Percentiles rank a stretch among this genome's conserved stretches.
Conservation (phyloP, 2,797 vertebrate genomes). For the Acrossocheilus fasciatus region DNA sequence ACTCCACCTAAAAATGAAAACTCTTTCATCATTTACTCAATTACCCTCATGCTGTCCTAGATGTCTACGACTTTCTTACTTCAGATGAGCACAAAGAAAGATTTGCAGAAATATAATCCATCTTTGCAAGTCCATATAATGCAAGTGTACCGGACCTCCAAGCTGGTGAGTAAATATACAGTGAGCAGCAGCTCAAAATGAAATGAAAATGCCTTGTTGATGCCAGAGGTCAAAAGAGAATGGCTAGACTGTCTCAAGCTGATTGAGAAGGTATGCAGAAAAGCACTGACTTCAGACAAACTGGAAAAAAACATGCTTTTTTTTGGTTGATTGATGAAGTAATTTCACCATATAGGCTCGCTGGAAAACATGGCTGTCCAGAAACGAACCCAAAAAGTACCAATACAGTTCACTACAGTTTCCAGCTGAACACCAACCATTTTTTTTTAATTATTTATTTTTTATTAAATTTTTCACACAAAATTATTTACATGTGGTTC, state of each 20-base stretch:
- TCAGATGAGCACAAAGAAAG: not conserved
- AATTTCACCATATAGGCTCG: not conserved
- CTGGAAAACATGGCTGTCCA: not conserved
- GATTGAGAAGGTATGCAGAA: not conserved
- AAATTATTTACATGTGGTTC: not conserved
- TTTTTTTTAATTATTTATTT: too few species aligned
- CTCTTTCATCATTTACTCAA: not conserved
- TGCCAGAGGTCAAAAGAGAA: slow-evolving; percentile 57
- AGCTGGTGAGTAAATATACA: not conserved
- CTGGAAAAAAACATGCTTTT: not conserved
- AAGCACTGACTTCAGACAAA: not conserved
- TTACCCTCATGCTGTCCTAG: not conserved
- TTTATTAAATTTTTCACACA: not conserved
- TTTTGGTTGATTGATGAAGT: not conserved
- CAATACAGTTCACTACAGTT: not conserved
- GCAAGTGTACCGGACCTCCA: not conserved
- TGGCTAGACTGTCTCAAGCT: slow-evolving; percentile 35
- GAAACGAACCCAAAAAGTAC: not conserved
- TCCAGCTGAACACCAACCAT: not conserved
- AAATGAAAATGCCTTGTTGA: slow-evolving; percentile 56
- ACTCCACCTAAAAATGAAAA: not conserved
- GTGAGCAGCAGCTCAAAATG: not conserved
- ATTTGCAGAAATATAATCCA: not conserved
- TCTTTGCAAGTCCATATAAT: not conserved
- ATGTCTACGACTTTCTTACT: not conserved